phyloP scores from a whole-genome alignment of 64 coral and sea anemone species.

The Actinia tenebrosa region DNA sequence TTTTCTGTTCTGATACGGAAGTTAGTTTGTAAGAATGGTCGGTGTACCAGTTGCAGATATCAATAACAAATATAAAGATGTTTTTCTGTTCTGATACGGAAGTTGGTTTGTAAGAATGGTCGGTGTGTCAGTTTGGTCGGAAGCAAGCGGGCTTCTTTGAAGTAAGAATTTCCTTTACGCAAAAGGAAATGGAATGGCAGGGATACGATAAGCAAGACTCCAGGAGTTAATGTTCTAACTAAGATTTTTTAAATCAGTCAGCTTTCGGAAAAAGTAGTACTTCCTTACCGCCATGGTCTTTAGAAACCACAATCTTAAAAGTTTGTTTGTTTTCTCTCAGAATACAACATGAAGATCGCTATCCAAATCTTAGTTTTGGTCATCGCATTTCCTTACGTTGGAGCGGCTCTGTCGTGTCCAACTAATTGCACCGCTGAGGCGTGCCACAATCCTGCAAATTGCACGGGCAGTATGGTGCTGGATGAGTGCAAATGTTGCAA shows the following conservation, averaged over 20 bases:
- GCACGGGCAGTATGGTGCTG: constrained; percentile 24
- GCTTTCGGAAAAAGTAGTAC: neutral
- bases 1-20: neutral
- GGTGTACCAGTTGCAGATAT: neutral
- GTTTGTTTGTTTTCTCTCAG: neutral
- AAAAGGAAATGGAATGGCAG: neutral
- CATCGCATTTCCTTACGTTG: neutral
- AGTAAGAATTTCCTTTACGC: no score
- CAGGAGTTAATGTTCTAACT: no score
- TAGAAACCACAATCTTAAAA: neutral
- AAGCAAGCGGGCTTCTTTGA: no score
- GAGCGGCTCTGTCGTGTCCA: neutral
- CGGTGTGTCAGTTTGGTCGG: neutral
- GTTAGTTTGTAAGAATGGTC: neutral
- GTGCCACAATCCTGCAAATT: constrained; percentile 15
- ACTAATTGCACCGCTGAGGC: neutral
- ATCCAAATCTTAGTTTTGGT: neutral
- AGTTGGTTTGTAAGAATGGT: neutral
- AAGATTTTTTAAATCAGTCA: no score
- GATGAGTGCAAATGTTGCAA: constrained; percentile 39
- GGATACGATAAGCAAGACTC: neutral
- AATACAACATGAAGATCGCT: neutral
- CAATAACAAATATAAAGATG: no score
- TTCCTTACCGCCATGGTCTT: neutral
- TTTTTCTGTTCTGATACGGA: neutral